Evolutionary conservation across 2,888 invertebrate genomes (phyloP), one percentile per base, ranked within the genome.

Genomic region (Dermolepida albohirtum): DNA sequence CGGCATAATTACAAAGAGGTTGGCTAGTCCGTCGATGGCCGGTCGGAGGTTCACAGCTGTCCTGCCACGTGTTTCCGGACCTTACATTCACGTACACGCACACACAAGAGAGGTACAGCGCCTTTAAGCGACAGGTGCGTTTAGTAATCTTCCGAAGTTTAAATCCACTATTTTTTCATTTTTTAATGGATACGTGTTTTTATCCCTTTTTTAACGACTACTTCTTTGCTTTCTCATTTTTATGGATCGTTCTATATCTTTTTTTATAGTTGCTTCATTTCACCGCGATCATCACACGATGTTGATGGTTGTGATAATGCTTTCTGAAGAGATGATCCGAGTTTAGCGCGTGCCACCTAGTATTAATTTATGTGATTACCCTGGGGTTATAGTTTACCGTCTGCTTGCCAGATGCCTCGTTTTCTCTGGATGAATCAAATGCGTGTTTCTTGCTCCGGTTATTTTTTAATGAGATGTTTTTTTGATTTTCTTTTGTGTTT

Each of bases 51-150:
- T 71, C 66, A 75, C 77, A 77, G 77, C 77, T 77, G 77, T 73
- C 74, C 66, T 70, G 74, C 74, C 77, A 75, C 74, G 75, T 74
- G 77, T 77, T 76, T 77, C 77, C 77, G 76, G 75, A 72, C 75
- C 74, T 75, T 17, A 11, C 22, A 47, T 14, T 27, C 49, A 62
- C 47, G 6, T 22, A 34, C 34, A 34, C 10, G 10, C 34, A 34
- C 34, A 34, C 34, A 10, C 6, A 34, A 6, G 34, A 34, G 10
- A 47, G 59, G 29, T 44, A 17, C 74, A 75, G 71, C 75, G 74
- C 73, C 71, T 69, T 70, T 68, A 16, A 62, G 68, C 71, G 72
- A 74, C 75, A 75, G 74, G 74, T 75, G 75, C 68, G 66, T 64
- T 64, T 57, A 71, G 68, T 72, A 71, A 74, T 69, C 72, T 71